These are phyloP conservation scores for Scrobipalpa costella DNA, from an alignment of 2,888 invertebrate species.

Conservation along the genomic window DNA sequence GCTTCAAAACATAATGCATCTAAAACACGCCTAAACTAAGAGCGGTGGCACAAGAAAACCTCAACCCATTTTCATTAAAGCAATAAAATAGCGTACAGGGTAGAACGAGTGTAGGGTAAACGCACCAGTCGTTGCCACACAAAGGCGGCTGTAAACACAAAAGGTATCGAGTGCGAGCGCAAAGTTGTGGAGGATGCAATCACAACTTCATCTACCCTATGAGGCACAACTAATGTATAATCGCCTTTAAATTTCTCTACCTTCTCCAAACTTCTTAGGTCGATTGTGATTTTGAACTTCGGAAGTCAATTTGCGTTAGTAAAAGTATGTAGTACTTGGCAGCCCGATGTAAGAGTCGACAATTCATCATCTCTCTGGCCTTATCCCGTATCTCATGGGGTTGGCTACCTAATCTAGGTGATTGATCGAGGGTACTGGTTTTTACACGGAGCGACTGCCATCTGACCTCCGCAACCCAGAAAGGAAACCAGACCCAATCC, in stretches of 20 bases:
- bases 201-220: conserved; percentile 59
- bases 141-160: conserved; percentile 65
- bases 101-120: conserved; percentile 58
- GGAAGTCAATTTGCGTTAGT: not conserved
- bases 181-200: conserved; percentile 69
- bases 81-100: conserved; percentile 41
- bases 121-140: conserved; percentile 51
- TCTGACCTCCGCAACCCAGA: too few species aligned
- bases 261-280: conserved; percentile 19
- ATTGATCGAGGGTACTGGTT: too few species aligned
- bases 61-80: conserved; percentile 43
- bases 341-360: too few species aligned
- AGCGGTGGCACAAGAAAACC: conserved; percentile 28
- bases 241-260: conserved; percentile 53
- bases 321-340: too few species aligned
- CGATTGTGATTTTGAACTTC: conserved; percentile 8
- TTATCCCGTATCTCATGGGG: too few species aligned
- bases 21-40: not conserved
- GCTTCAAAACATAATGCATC: not conserved
- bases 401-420: not conserved
- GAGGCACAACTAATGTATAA: conserved; percentile 51
- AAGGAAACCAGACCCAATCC: too few species aligned
- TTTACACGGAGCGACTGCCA: too few species aligned
- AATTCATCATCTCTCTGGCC: too few species aligned
- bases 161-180: conserved; percentile 57